These are phyloP conservation scores for Tillus elongatus DNA, from an alignment of 2,888 invertebrate genomes.

Conservation along the genomic window DNA sequence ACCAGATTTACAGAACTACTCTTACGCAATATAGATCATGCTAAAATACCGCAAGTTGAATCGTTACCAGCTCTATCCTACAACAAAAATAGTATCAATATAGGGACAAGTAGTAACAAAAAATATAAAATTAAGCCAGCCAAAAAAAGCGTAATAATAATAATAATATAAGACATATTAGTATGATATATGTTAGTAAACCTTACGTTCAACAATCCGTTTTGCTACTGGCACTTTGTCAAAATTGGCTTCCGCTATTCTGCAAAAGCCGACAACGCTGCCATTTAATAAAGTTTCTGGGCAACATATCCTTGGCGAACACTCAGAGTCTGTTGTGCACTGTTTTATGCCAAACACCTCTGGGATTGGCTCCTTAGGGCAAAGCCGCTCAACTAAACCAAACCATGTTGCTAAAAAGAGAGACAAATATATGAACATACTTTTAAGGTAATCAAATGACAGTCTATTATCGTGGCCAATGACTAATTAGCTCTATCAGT, in stretches of 20 bases:
- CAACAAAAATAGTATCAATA: no score
- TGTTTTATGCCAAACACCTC: slow-evolving; percentile 62
- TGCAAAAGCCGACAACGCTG: slow-evolving; percentile 54
- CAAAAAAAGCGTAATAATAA: no score
- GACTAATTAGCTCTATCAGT: no score
- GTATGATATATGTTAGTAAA: no score
- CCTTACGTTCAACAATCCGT: slow-evolving; percentile 56
- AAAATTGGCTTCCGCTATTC: slow-evolving; percentile 58
- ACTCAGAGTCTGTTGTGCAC: slow-evolving; percentile 59
- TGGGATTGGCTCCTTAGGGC: slow-evolving; percentile 58
- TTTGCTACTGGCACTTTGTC: slow-evolving; percentile 54
- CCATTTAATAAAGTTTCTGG: slow-evolving; percentile 45
- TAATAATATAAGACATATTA: no score
- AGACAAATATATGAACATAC: slow-evolving; percentile 9
- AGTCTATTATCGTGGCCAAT: no score
- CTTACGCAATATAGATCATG: no score
- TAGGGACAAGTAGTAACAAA: no score
- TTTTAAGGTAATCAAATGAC: neutral
- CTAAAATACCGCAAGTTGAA: no score
- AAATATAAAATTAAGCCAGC: no score
- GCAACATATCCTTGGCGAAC: slow-evolving; percentile 68
- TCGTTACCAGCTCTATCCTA: no score
- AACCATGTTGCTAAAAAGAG: slow-evolving; percentile 54
- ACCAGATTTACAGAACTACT: no score
- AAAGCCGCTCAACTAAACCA: slow-evolving; percentile 61